Percentiles rank a stretch among this genome's conserved stretches.
phyloP scores from a whole-genome alignment of 1,140 invertebrate genomes.

The Bombus consobrinus region DNA sequence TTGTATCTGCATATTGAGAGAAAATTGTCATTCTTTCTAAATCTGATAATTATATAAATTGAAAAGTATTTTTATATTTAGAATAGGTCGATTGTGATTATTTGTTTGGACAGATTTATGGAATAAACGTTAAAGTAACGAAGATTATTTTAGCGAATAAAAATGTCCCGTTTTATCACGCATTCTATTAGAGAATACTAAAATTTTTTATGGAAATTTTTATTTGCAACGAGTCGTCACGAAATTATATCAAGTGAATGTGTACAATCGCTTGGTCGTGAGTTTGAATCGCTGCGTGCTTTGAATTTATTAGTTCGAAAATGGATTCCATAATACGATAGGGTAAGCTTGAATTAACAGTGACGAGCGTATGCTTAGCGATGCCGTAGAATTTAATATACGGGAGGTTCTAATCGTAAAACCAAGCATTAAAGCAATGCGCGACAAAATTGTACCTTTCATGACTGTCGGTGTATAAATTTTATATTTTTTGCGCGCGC shows the following conservation, averaged over 20 bases:
- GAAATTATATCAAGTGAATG: background rate
- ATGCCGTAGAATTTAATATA: constrained; percentile 29
- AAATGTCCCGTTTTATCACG: no score
- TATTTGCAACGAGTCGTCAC: background rate
- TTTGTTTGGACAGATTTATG: background rate
- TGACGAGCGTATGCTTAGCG: constrained; percentile 11
- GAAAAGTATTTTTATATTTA: no score
- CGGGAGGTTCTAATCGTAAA: constrained; percentile 26
- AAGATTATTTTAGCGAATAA: no score
- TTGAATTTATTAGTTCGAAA: background rate
- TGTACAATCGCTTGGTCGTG: background rate
- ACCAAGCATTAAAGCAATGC: constrained; percentile 11
- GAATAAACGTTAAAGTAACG: background rate
- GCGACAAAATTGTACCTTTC: constrained; percentile 45
- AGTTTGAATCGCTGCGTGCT: background rate
- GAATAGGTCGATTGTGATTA: background rate
- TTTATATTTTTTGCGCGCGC: constrained; percentile 36
- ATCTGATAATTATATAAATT: no score
- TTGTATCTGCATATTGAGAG: no score
- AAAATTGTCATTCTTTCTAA: no score
- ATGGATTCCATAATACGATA: background rate
- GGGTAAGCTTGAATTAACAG: constrained; percentile 6
- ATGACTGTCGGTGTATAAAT: constrained; percentile 36
- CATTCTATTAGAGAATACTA: no score
- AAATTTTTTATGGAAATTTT: background rate